Evolutionary conservation across 2,113 vertebrate genomes (phyloP), one percentile per base, ranked within the genome.

Genomic region (Prolemur simus): DNA sequence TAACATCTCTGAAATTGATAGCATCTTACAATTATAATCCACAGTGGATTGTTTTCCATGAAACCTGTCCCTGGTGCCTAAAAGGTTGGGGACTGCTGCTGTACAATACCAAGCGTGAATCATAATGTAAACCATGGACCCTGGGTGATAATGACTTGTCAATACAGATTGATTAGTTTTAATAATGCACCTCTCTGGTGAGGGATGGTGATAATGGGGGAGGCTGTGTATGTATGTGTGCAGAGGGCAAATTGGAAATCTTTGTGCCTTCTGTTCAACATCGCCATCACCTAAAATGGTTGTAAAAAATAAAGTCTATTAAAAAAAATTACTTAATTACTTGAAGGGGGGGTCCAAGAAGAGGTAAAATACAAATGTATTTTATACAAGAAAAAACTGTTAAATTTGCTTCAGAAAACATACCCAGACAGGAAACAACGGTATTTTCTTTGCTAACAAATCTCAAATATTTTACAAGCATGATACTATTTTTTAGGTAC

Each of bases 351-450:
- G 2, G 8, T 4, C 9, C 23, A 42, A 25, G 18, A 14, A 12
- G 18, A 18, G 34, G 78, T 77, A 54, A 56, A 45, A 7, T n/a
- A 77, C 34, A 77, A 82, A 56, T 12, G 5, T 18, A 69, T 86
- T 71, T 94, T 63, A 68, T 23, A 82, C 29, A 64, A 77, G 3
- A 49, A 87, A 52, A 94, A 91, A 56, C 27, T 78, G 18, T 87
- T 63, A 60, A 71, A 78, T 92, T 74, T 94, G 39, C 74, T 95
- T 95, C 47, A 73, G 47, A 87, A 92, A 87, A 76, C n/a, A 89
- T 10, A 85, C 10, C 29, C 47, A 91, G 7, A 77, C 18, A 66
- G 20, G 21, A 91, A 88, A 87, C 6, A 88, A 90, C 47, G 45
- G 10, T 54, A 74, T 58, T 42, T 77, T 73, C 77, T 86, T 87